These are phyloP conservation scores for Leptopilina myrica DNA, from an alignment of 2,888 invertebrate species.

Conservation along the genomic window DNA sequence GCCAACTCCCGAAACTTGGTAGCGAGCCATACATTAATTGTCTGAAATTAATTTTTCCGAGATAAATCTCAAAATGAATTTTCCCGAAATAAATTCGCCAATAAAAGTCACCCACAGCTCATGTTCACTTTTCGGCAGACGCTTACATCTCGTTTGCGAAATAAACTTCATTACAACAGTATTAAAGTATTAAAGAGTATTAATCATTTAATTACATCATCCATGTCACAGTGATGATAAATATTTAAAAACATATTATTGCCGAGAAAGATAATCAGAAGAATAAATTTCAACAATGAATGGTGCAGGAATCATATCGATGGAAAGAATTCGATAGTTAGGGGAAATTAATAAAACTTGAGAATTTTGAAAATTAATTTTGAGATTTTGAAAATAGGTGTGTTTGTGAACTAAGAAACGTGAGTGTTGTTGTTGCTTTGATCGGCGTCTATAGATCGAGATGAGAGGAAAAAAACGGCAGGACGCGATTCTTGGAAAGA, in stretches of 20 bases:
- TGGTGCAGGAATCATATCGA: no score
- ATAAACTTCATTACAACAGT: conserved; percentile 3
- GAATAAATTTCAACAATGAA: no score
- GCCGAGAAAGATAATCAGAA: no score
- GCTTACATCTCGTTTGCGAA: conserved; percentile 13
- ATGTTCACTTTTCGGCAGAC: conserved; percentile 22
- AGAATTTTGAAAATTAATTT: neutral
- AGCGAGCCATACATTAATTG: conserved; percentile 61
- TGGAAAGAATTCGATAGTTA: neutral
- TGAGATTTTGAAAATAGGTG: no score
- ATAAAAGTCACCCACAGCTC: conserved; percentile 49
- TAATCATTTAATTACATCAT: neutral
- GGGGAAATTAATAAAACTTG: neutral
- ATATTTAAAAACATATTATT: no score
- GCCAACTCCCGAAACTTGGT: conserved; percentile 59
- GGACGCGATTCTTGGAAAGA: conserved; percentile 34
- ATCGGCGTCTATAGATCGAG: conserved; percentile 26
- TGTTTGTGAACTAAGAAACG: neutral
- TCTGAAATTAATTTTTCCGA: conserved; percentile 62
- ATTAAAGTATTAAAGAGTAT: neutral
- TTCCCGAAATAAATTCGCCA: conserved; percentile 54
- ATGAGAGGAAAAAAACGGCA: conserved; percentile 26
- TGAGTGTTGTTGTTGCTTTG: neutral
- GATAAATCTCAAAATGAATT: conserved; percentile 56
- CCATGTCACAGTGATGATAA: no score